A percentile compares a stretch with the other conserved stretches of the same genome.
Conservation (phyloP, 2,888 invertebrate species). For the Drosophila infuscata region DNA sequence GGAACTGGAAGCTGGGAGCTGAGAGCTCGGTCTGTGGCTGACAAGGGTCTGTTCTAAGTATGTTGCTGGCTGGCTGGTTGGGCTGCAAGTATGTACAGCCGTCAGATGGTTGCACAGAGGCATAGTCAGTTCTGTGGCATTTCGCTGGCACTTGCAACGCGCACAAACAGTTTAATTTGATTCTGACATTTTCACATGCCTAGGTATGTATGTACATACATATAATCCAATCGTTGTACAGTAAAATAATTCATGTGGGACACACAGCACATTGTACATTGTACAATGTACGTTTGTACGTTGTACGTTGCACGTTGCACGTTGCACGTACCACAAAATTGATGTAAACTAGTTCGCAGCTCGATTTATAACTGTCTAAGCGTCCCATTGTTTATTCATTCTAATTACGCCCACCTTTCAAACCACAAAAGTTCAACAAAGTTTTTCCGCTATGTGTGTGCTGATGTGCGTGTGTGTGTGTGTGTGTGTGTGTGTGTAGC, state of each 20-base stretch:
- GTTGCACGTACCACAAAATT: conserved; percentile 20
- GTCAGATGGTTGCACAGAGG: conserved; percentile 7
- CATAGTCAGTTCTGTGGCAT: conserved; percentile 17
- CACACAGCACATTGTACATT: conserved; percentile 38
- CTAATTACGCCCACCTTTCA: conserved; percentile 33
- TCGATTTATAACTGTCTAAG: conserved; percentile 8
- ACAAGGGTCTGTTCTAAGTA: conserved; percentile 17
- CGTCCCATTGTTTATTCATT: conserved; percentile 37
- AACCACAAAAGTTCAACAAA: conserved; percentile 25
- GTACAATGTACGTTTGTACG: conserved; percentile 5
- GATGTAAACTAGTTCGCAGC: conserved; percentile 39
- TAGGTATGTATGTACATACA: conserved; percentile 34
- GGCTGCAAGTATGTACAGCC: conserved; percentile 2
- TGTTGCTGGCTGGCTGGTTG: background rate
- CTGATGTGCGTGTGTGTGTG: background rate
- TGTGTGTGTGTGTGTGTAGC: background rate
- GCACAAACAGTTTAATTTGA: conserved; percentile 58
- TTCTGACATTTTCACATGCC: conserved; percentile 59
- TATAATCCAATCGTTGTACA: conserved; percentile 51
- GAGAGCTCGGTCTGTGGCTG: background rate
- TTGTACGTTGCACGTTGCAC: conserved; percentile 3
- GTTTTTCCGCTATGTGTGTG: background rate
- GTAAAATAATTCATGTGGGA: conserved; percentile 74
- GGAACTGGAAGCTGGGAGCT: background rate
- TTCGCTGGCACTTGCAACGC: conserved; percentile 15